Percentiles rank a stretch among this genome's conserved stretches.
Conservation (phyloP, 2,888 invertebrate species). For the Drosophila cyrtoloma region DNA sequence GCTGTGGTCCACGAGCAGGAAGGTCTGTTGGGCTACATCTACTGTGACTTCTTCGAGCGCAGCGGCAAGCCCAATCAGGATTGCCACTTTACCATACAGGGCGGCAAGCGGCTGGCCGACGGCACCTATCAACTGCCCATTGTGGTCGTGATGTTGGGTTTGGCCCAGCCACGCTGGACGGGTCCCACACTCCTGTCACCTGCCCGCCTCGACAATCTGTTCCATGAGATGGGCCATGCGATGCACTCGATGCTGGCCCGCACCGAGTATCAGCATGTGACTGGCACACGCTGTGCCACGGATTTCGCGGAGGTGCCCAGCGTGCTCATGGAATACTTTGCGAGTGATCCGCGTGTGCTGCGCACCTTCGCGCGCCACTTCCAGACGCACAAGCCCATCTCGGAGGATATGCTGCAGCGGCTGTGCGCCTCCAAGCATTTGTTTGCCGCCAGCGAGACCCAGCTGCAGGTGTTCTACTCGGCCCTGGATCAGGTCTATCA, state of each 20-base stretch:
- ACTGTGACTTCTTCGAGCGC: slow-evolving; percentile 98
- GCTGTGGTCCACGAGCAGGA: slow-evolving; percentile 94
- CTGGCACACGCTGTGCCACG: slow-evolving; percentile 98
- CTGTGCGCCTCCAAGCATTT: slow-evolving; percentile 94
- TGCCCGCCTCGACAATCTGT: slow-evolving; percentile 96
- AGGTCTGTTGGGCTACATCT: slow-evolving; percentile 95
- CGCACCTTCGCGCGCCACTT: slow-evolving; percentile 95
- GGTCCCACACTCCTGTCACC: slow-evolving; percentile 93
- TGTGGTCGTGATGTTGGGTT: slow-evolving; percentile 96
- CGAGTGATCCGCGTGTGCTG: slow-evolving; percentile 93
- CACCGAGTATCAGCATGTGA: slow-evolving; percentile 97
- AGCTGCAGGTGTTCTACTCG: slow-evolving; percentile 95
- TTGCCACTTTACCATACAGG: slow-evolving; percentile 99
- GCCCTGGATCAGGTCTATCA: slow-evolving; percentile 96
- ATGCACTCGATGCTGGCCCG: slow-evolving; percentile 99
- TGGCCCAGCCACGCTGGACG: slow-evolving; percentile 91
- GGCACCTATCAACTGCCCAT: slow-evolving; percentile 95
- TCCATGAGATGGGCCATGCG: slow-evolving; percentile 99
- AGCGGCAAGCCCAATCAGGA: slow-evolving; percentile 97
- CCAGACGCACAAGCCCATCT: slow-evolving; percentile 93
- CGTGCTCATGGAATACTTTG: slow-evolving; percentile 99
- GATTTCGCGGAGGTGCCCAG: slow-evolving; percentile 99
- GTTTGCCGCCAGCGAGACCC: slow-evolving; percentile 95
- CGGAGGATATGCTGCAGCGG: slow-evolving; percentile 91
- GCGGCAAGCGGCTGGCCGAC: slow-evolving; percentile 92